Base-by-base conservation (phyloP, 2,797 vertebrate genomes). In the Microctenopoma steveboyesi region DNA sequence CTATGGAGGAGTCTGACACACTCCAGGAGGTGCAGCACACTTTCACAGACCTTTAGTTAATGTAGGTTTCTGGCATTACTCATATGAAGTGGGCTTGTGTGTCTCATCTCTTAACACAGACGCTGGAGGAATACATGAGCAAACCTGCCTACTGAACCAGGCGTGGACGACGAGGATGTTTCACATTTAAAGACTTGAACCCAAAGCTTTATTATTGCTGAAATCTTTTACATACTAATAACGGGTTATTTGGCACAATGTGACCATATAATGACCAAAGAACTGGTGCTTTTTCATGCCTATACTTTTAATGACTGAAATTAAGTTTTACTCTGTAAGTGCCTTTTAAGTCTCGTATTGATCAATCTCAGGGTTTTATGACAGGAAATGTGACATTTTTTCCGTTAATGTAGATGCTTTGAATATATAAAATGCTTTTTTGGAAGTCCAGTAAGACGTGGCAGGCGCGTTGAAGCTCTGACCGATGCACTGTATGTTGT, bases 41-140 rank as follows among this genome's bases (percentile, higher is more conserved):
- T 22, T 55, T 51, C 30, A 39, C 27, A 57, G 28, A 33, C 52
- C n/a, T 45, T 50, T 1, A 6, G 15, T 37, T 9, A 13, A 28
- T 6, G n/a, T 39, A 13, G 55, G 42, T 30, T 60, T 39, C 18
- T 53, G 4, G 64, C 13, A 3, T 48, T 10, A 37, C 30, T 57
- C 33, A 52, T 62, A 4, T 43, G 11, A 60, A 46, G 27, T 30
- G 64, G 48, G 33, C 27, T 75, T 14, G 43, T 16, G 16, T 62
- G 1, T 56, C 18, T 79, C 51, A 79, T 55, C 12, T 86, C 65
- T 79, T 5, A 43, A 78, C 72, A 64, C 92, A 98, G 97, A 97
- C 96, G 0, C 92, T 97, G 93, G 96, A 96, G 85, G 96, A 98
- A 75, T 97, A 98, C 73, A 92, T 97, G 95, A 96, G 86, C 90